phyloP scores from a whole-genome alignment of 2,113 vertebrate species.

The Phyllostomus hastatus region DNA sequence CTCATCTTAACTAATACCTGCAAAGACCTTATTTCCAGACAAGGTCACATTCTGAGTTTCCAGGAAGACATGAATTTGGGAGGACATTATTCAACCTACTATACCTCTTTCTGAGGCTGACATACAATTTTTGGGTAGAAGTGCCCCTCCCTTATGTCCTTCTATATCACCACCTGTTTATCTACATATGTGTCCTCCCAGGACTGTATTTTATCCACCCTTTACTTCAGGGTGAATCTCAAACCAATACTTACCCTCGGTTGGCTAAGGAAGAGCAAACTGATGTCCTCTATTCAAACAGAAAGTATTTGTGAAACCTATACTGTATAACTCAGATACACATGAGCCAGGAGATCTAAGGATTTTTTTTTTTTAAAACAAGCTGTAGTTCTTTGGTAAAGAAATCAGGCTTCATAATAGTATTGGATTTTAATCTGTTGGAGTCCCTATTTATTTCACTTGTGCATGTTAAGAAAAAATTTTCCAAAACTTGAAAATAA shows the following conservation, averaged over 20 bases:
- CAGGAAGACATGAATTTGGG: too few relatives aligned
- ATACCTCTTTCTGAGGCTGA: neutral
- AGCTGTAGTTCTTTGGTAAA: neutral
- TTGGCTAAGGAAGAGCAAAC: neutral
- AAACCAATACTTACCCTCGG: neutral
- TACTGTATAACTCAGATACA: neutral
- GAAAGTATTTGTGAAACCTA: neutral
- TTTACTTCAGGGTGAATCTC: neutral
- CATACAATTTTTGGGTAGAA: neutral
- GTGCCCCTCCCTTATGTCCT: neutral
- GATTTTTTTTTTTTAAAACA: neutral
- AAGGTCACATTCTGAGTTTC: too few relatives aligned
- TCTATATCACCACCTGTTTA: neutral
- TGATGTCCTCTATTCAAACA: neutral
- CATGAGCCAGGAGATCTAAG: neutral
- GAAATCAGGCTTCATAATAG: neutral
- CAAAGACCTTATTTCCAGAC: too few relatives aligned
- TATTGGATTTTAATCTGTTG: neutral
- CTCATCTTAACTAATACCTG: too few relatives aligned
- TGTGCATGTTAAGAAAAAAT: neutral
- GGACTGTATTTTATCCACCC: neutral
- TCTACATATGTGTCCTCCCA: neutral
- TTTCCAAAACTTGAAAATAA: neutral
- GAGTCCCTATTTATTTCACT: neutral
- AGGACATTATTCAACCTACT: too few relatives aligned